Base-by-base conservation (phyloP, 2,113 vertebrate genomes). In the Motacilla alba region DNA sequence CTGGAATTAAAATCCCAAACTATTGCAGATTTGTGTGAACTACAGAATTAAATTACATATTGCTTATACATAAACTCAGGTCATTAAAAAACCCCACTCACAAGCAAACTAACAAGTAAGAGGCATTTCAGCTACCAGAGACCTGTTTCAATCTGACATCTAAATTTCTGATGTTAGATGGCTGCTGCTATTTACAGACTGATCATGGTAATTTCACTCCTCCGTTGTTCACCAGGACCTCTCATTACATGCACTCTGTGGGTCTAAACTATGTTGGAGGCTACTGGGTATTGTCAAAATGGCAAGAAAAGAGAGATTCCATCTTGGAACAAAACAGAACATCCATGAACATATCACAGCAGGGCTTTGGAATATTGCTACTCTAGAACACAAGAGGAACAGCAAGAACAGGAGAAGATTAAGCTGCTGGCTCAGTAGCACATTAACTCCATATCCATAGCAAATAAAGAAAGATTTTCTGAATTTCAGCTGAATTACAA, bases 201-300 rank as follows among this genome's bases (percentile, higher is more conserved):
- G 66, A 96, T 92, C 56, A 84, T 0, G 79, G 87, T 72, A 67
- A 94, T 94, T 91, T 87, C 15, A 72, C 9, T 84, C 56, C 75
- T 79, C 14, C 0, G 0, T 1, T 81, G 39, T 78, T 83, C 73
- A 92, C 73, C 47, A 70, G 35, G 52, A 63, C 39, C 76, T 83
- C 35, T 67, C 89, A 68, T 55, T 77, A 59, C 2, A 1, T 3
- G 30, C 52, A 70, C 60, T 74, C 21, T 24, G 22, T 0, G 2
- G 37, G 43, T 63, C 72, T 83, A 70, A 86, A 80, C 18, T 31
- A 37, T 0, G 0, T 3, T 83, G 68, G 22, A 89, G 41, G 22
- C 53, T 90, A 79, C 37, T 14, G 24, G 27, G 27, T 55, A 67
- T 28, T n/a, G 44, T 33, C 41, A 89, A 81, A 79, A 92, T 9